Conservation (phyloP, 2,797 vertebrate genomes). For the Clarias platycephalus region DNA sequence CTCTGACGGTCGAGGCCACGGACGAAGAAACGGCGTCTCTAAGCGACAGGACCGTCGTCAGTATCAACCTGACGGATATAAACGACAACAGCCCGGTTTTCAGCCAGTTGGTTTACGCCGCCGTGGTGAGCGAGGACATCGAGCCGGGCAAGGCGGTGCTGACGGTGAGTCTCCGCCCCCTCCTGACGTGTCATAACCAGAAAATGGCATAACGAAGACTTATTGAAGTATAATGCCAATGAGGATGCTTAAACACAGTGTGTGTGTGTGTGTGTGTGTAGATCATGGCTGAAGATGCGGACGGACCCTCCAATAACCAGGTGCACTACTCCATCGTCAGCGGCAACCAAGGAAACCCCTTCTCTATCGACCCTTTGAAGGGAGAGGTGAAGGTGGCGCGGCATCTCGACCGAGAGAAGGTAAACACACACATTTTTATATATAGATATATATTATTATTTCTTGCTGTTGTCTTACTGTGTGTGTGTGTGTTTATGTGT, state of each 20-base stretch:
- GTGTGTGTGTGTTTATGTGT: slow-evolving; percentile 42
- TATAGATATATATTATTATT: not conserved
- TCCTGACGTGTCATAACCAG: not conserved
- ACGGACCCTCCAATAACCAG: slow-evolving; percentile 85
- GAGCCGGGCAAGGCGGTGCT: slow-evolving; percentile 84
- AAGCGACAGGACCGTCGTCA: slow-evolving; percentile 91
- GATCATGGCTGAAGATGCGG: slow-evolving; percentile 92
- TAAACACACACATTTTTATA: slow-evolving; percentile 63
- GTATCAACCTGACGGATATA: slow-evolving; percentile 92
- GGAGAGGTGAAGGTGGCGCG: slow-evolving; percentile 92
- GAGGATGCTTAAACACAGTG: slow-evolving; percentile 30
- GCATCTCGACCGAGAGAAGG: slow-evolving; percentile 91
- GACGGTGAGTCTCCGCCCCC: slow-evolving; percentile 68
- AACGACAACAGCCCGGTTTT: slow-evolving; percentile 92
- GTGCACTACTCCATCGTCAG: slow-evolving; percentile 87
- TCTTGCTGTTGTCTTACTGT: not conserved
- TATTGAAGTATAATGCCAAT: not conserved
- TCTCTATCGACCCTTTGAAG: slow-evolving; percentile 84
- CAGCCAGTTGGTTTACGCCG: slow-evolving; percentile 86
- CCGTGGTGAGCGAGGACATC: slow-evolving; percentile 90
- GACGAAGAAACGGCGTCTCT: slow-evolving; percentile 90
- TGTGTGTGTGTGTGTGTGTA: slow-evolving; percentile 66
- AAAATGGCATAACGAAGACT: not conserved
- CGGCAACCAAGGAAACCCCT: slow-evolving; percentile 92
- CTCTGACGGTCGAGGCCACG: slow-evolving; percentile 91